Evolutionary conservation across 30 jellyfish, hydroid and myxozoan species (phyloP).

Genomic region (Chironex yamaguchii): DNA sequence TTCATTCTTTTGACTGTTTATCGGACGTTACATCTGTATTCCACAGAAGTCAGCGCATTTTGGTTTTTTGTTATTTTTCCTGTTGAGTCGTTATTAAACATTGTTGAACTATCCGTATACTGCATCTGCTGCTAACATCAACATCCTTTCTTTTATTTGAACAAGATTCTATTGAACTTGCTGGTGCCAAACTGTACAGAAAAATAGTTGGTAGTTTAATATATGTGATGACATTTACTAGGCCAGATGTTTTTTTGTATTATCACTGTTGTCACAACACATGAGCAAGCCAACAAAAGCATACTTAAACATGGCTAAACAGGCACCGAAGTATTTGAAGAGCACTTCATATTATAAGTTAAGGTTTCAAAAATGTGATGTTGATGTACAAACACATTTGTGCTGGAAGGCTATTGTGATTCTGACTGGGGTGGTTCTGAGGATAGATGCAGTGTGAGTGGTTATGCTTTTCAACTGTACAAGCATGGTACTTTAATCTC

Average conservation of each 20-base stretch:
- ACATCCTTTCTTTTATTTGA: no score
- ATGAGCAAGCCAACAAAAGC: neutral
- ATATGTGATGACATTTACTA: conserved; percentile 25
- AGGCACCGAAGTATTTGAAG: conserved; percentile 27
- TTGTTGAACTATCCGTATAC: no score
- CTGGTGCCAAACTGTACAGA: no score
- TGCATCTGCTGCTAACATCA: no score
- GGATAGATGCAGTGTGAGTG: conserved; percentile 28
- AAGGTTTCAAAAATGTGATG: neutral
- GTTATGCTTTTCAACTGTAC: conserved; percentile 17
- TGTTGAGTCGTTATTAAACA: no score
- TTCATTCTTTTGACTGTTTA: no score
- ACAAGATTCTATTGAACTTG: no score
- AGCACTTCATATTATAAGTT: conserved; percentile 8
- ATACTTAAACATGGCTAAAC: conserved; percentile 34
- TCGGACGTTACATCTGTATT: no score
- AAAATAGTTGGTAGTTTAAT: conserved; percentile 40
- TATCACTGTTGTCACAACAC: conserved; percentile 12
- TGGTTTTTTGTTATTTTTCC: no score
- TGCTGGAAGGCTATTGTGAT: conserved; percentile 32
- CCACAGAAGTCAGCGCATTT: no score
- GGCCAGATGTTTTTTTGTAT: conserved; percentile 43
- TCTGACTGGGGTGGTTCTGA: conserved; percentile 50
- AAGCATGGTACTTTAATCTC: conserved; percentile 12
- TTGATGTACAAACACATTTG: no score